phyloP scores from a whole-genome alignment of 2,113 vertebrate genomes.

The Vulpes lagopus region DNA sequence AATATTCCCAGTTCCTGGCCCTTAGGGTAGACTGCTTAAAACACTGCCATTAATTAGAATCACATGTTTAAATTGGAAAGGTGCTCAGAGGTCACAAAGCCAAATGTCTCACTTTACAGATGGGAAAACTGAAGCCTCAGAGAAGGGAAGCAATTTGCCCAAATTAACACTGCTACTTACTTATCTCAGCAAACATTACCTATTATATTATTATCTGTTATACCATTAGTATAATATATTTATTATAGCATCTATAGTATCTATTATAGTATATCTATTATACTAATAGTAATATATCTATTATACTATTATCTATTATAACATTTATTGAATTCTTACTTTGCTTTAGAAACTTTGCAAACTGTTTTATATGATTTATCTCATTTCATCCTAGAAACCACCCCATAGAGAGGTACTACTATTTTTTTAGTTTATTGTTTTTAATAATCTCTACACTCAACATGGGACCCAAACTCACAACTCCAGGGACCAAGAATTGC shows the following conservation, averaged over 20 bases:
- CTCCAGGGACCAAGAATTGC: neutral
- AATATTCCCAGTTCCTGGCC: neutral
- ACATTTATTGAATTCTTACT: conserved; percentile 33
- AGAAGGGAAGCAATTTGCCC: neutral
- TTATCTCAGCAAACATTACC: neutral
- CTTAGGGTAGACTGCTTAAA: neutral
- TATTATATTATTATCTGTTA: neutral
- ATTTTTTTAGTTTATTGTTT: neutral
- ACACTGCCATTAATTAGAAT: conserved; percentile 18
- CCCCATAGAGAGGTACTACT: neutral
- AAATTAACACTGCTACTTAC: neutral
- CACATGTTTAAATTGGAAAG: neutral
- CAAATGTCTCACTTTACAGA: conserved; percentile 3
- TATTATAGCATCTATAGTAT: too few relatives aligned
- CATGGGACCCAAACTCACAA: neutral
- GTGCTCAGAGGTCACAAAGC: neutral
- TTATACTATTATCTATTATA: neutral
- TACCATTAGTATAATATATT: too few relatives aligned
- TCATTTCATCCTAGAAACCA: conserved; percentile 38
- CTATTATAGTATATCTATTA: too few relatives aligned
- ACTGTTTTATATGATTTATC: conserved; percentile 28
- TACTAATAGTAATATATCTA: too few relatives aligned
- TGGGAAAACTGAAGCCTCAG: conserved; percentile 51
- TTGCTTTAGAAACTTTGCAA: conserved; percentile 39
- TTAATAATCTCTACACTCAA: neutral